Base-by-base conservation (phyloP, 2,113 vertebrate genomes). In the Anguilla japonica region DNA sequence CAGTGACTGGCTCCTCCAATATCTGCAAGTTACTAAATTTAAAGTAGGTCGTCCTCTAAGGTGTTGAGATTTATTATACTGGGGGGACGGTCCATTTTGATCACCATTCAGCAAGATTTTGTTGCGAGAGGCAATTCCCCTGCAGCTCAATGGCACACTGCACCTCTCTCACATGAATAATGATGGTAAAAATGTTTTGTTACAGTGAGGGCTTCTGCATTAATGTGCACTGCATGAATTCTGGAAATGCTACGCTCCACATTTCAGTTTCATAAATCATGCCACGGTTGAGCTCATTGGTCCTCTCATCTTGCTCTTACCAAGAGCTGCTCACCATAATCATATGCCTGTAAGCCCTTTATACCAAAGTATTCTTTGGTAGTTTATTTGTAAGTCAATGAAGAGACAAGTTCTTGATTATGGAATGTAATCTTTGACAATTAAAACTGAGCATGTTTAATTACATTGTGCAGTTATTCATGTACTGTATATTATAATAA, bases 41-140 rank as follows among this genome's bases (percentile, higher is more conserved):
- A 84, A 87, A 87, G 43, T 50, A 84, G 82, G 82, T 84, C 75
- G 81, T 81, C 84, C 79, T 87, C 75, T 39, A 81, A 81, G 87
- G 79, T 81, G 29, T 43, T 50, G 84, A 63, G 87, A 84, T 87
- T 84, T 87, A 87, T 67, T 15, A 81, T 43, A 40, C 53, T 87
- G 79, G 83, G 71, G 57, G 71, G 78, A 43, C 79, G 84, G 75
- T 53, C 53, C 79, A 81, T 81, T 84, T 87, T 84, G 78, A 87
- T 87, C 84, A 87, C 57, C 78, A n/a, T 87, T 84, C 67, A 80
- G 82, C 29, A 87, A 81, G 67, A 80, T 84, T 60, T 56, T 67
- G 79, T 85, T 75, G 41, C 83, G 29, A 20, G 16, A 20, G 29
- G 78, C 82, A 84, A 43, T 86, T 81, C 53, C 84, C 79, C 40